A percentile compares a stretch with the other conserved stretches of the same genome.
phyloP scores from a whole-genome alignment of 2,797 vertebrate genomes.

The Miichthys miiuy region DNA sequence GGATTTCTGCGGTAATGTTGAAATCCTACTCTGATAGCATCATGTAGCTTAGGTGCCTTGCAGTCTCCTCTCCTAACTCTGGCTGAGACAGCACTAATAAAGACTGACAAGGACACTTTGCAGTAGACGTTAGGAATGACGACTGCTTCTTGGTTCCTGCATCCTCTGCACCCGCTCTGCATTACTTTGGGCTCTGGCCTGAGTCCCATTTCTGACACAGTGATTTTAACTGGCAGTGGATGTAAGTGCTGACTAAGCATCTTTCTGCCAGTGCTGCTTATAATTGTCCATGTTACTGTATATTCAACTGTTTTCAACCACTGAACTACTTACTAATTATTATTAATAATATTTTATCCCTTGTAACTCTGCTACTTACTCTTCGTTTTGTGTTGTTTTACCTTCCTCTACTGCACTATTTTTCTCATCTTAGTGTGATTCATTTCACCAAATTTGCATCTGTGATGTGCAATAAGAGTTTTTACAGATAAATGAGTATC shows the following conservation, averaged over 20 bases:
- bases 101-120: not conserved
- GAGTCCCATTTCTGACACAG: conserved; percentile 26
- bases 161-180: not conserved
- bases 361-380: not conserved
- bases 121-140: not conserved
- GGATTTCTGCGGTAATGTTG: not conserved
- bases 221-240: conserved; percentile 15
- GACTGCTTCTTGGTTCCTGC: not conserved
- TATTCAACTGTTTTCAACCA: not conserved
- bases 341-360: not conserved
- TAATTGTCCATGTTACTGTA: not conserved
- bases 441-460: not conserved
- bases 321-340: not conserved
- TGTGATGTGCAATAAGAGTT: not conserved
- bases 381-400: not conserved
- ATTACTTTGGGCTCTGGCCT: conserved; percentile 5
- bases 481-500: not conserved
- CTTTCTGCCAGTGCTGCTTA: not conserved
- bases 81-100: not conserved
- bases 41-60: not conserved
- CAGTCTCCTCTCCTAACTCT: not conserved
- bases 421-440: not conserved
- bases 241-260: conserved; percentile 7
- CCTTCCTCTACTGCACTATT: not conserved
- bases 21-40: conserved; percentile 4